Base-by-base conservation (phyloP, 2,113 vertebrate genomes). In the Holacanthus passer region DNA sequence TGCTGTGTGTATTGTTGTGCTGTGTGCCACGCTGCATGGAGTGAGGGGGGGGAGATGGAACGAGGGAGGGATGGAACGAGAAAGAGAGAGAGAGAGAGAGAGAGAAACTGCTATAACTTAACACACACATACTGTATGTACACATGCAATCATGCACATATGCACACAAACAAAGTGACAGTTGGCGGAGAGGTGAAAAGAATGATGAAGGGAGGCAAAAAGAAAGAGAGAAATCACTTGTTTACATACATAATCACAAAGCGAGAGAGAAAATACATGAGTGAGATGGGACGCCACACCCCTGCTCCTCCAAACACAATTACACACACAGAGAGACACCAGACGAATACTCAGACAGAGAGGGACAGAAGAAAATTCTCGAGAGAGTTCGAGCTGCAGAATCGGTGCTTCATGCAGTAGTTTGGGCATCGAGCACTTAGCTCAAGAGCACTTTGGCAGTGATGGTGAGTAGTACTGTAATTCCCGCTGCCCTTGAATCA, bases 361-460 rank as follows among this genome's bases (percentile, higher is more conserved):
- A 76, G 24, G 65, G 31, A 17, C 55, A 31, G 55, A 29, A 14
- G n/a, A 9, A 60, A 60, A 41, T n/a, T 75, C 39, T 75, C 22
- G 41, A 35, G 1, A 63, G 37, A 58, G 37, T n/a, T 62, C 63
- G 71, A 48, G 52, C 31, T 71, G 53, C 74, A 22, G 41, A 67
- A 52, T 84, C 65, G 45, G 59, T 41, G 48, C 68, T 66, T 63
- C 47, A 29, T 69, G 65, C 53, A 63, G 66, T 55, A 79, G 31
- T 1, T 66, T 39, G 22, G 70, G 37, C 27, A 59, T 19, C 4
- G 45, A 72, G 64, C 50, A 43, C 67, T 78, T 62, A 45, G 81
- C 85, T 77, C 52, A 85, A 71, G 63, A 85, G 83, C 75, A 83
- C 74, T 83, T 77, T 85, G 69, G 81, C 77, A 75, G 50, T 71